Evolutionary conservation across 2,888 invertebrate genomes (phyloP).

Genomic region (Pachymerium ferrugineum): DNA sequence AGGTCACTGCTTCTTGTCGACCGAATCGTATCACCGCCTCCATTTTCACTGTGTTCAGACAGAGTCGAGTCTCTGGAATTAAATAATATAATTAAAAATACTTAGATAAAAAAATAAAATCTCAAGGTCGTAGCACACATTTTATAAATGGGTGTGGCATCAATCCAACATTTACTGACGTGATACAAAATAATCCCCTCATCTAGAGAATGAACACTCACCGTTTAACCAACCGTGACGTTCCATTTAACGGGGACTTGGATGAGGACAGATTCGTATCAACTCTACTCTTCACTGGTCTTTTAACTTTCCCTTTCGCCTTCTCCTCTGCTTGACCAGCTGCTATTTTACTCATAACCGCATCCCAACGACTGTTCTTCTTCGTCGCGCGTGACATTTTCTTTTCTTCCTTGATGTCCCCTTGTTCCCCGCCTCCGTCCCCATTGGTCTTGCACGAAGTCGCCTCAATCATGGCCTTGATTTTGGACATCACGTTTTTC

Average conservation of each 20-base stretch:
- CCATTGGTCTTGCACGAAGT: constrained; percentile 39
- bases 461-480: constrained; percentile 64
- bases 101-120: too few relatives aligned
- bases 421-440: constrained; percentile 41
- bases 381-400: constrained; percentile 52
- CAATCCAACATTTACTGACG: too few relatives aligned
- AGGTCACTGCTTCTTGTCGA: too few relatives aligned
- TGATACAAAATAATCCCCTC: neutral
- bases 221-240: neutral
- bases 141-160: too few relatives aligned
- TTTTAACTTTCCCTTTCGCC: constrained; percentile 62
- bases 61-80: too few relatives aligned
- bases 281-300: constrained; percentile 84
- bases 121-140: too few relatives aligned
- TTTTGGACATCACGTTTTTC: constrained; percentile 67
- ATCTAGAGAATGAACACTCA: neutral
- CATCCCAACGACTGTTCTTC: constrained; percentile 54
- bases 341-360: constrained; percentile 75
- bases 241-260: neutral
- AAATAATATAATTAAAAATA: too few relatives aligned
- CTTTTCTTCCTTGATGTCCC: neutral
- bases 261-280: constrained; percentile 37
- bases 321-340: constrained; percentile 62
- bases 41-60: too few relatives aligned
- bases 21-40: too few relatives aligned